phyloP scores from a whole-genome alignment of 1,140 invertebrate species.

The Cotesia chilonis region DNA sequence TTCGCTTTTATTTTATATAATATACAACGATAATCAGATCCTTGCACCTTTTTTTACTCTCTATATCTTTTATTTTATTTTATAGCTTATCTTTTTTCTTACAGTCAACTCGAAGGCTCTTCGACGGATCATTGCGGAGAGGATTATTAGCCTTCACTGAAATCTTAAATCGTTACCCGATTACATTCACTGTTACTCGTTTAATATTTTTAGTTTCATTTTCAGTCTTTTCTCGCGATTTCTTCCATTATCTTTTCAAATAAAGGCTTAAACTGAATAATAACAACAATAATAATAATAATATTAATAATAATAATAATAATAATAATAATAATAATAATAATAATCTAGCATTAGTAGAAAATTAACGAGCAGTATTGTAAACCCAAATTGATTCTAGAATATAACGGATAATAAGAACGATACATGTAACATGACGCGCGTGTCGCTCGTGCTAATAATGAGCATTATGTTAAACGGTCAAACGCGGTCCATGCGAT shows the following conservation, averaged over 20 bases:
- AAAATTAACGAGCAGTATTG: slow-evolving; percentile 52
- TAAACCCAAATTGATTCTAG: slow-evolving; percentile 52
- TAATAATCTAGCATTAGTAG: not conserved
- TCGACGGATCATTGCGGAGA: slow-evolving; percentile 48
- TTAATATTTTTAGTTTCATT: slow-evolving; percentile 1
- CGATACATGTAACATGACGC: slow-evolving; percentile 32
- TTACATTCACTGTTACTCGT: slow-evolving; percentile 19
- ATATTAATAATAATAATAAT: too few species aligned
- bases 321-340: not conserved
- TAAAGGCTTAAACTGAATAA: not conserved
- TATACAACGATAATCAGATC: not conserved
- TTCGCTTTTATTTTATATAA: slow-evolving; percentile 36
- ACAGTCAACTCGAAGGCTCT: slow-evolving; percentile 40
- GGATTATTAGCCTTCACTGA: slow-evolving; percentile 49
- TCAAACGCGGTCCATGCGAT: slow-evolving; percentile 16
- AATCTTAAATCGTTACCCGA: slow-evolving; percentile 48
- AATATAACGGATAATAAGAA: slow-evolving; percentile 30
- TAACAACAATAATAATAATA: too few species aligned
- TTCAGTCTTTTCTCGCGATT: not conserved
- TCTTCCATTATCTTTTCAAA: not conserved
- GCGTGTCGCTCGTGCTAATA: slow-evolving; percentile 47
- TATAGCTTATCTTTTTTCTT: slow-evolving; percentile 17
- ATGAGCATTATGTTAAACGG: slow-evolving; percentile 47
- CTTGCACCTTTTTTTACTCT: slow-evolving; percentile 45
- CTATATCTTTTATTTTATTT: slow-evolving; percentile 35